A percentile compares a stretch with the other conserved stretches of the same genome.
These are phyloP conservation scores for Coelopa frigida DNA, from an alignment of 1,140 invertebrate genomes.

Conservation along the genomic window DNA sequence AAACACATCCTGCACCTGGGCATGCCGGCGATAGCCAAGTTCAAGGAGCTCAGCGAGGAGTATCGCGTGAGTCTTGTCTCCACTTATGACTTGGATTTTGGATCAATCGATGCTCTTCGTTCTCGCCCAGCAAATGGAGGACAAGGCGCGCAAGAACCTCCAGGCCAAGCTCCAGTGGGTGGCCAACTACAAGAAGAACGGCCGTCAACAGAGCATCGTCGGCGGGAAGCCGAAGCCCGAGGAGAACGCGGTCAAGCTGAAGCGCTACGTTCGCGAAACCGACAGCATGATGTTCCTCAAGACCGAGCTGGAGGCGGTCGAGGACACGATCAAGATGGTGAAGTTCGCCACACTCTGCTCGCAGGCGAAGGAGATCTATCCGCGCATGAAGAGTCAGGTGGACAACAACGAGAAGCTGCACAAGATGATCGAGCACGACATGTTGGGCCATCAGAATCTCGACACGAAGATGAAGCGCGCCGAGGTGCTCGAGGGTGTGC, in stretches of 20 bases:
- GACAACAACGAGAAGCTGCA: constrained; percentile 37
- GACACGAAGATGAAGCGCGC: constrained; percentile 36
- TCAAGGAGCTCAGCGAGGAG: constrained; percentile 29
- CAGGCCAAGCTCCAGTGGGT: constrained; percentile 29
- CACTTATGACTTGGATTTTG: not conserved
- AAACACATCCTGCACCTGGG: constrained; percentile 38
- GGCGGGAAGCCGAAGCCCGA: not conserved
- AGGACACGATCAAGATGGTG: constrained; percentile 31
- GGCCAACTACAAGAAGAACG: constrained; percentile 14
- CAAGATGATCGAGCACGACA: constrained; percentile 31
- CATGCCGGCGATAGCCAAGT: constrained; percentile 34
- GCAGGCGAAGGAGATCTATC: constrained; percentile 35
- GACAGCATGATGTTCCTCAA: constrained; percentile 34
- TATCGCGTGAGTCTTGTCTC: constrained; percentile 16
- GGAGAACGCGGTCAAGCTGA: constrained; percentile 10
- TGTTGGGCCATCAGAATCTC: constrained; percentile 28
- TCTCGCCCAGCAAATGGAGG: constrained; percentile 13
- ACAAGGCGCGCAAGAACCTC: constrained; percentile 23
- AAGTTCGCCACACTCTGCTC: constrained; percentile 36
- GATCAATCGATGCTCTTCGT: not conserved
- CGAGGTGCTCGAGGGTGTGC: constrained; percentile 24
- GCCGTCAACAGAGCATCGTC: not conserved
- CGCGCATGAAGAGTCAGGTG: constrained; percentile 37
- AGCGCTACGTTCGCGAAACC: constrained; percentile 37
- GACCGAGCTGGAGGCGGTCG: constrained; percentile 28